Base-by-base conservation (phyloP, 1,140 invertebrate genomes). In the Aphelenchoides besseyi region DNA sequence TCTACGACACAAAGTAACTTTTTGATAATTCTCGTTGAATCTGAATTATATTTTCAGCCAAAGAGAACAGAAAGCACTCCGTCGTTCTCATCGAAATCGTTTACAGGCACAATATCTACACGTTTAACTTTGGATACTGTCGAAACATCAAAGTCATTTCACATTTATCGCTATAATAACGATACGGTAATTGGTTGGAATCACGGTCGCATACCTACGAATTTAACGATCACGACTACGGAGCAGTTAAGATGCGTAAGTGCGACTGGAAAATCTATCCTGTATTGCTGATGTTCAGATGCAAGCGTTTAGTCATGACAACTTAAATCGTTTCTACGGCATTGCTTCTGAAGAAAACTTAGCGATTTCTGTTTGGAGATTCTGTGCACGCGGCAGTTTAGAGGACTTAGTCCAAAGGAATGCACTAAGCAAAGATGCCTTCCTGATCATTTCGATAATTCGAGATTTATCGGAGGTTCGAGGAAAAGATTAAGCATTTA, bases 371-470 rank as follows among this genome's bases (percentile, higher is more conserved):
- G 3, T 71, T 3, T 71, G 70, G 70, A 41, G 53, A 26, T 71
- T 76, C 72, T 71, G 70, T 75, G 9, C 30, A 23, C 73, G 70
- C 12, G 70, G 70, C 3, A 8, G 9, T 12, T 16, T 71, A 8
- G 18, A 77, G 54, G 79, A 81, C 54, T 71, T 81, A 5, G 74
- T 82, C 30, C 33, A 53, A 8, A 68, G 72, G 52, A 79, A 79
- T 0, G 37, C 69, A 0, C 35, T 81, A 16, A 75, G 66, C 2
- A 75, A 81, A 73, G 79, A 81, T 63, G 69, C 63, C 30, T 80
- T 82, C 32, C 81, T 81, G 64, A 79, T 78, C 32, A 80, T 75
- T 33, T 82, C 80, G 0, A 26, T 81, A 3, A 81, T 81, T 28
- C 69, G 71, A 37, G 79, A 81, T 59, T 64, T 81, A 30, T 63